phyloP scores from a whole-genome alignment of 2,113 vertebrate genomes.

The Mus pahari region DNA sequence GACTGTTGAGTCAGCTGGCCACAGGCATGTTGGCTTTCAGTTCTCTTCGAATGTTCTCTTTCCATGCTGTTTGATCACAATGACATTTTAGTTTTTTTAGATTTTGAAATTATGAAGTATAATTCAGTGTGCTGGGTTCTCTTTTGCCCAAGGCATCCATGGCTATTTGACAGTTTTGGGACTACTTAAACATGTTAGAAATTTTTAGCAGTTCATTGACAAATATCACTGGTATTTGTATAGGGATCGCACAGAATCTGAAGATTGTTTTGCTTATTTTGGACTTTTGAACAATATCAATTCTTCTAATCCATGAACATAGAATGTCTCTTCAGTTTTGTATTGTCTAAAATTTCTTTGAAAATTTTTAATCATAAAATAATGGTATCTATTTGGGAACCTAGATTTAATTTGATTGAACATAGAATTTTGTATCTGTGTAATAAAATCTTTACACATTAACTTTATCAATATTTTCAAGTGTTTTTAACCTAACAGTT shows the following conservation, averaged over 20 bases:
- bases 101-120: not conserved
- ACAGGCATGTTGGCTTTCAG: not conserved
- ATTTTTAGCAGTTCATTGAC: not conserved
- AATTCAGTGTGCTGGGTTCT: not conserved
- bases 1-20: not conserved
- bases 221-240: not conserved
- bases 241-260: not conserved
- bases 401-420: not conserved
- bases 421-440: not conserved
- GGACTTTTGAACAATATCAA: not conserved
- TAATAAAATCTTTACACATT: not conserved
- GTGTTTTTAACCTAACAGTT: not conserved
- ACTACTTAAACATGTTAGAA: not conserved
- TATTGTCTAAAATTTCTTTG: not conserved
- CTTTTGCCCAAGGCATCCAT: not conserved
- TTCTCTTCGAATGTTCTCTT: not conserved
- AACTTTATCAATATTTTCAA: not conserved
- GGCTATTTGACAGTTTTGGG: not conserved
- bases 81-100: not conserved
- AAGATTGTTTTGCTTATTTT: not conserved
- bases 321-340: not conserved
- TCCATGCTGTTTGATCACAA: not conserved
- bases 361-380: not conserved
- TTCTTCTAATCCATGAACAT: not conserved
- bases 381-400: not conserved